phyloP scores from a whole-genome alignment of 2,888 invertebrate genomes.

The Eupithecia subumbrata region DNA sequence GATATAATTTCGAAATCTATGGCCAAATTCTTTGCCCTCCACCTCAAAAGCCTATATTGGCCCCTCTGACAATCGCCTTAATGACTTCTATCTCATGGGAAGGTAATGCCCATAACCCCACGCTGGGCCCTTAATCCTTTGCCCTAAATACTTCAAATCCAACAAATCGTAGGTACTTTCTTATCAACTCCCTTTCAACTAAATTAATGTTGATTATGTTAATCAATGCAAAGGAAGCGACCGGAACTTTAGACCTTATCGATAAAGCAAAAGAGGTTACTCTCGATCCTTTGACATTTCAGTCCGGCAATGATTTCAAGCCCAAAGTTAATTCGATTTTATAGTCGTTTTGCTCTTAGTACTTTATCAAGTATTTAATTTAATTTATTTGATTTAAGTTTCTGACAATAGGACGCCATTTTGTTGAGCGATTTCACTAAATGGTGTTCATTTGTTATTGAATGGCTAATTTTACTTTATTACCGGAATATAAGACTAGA shows the following conservation, averaged over 20 bases:
- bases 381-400: slow-evolving; percentile 43
- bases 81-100: too few species aligned
- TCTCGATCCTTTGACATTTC: slow-evolving; percentile 11
- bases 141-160: neutral
- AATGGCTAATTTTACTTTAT: neutral
- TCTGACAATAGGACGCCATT: slow-evolving; percentile 24
- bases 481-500: neutral
- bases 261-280: neutral
- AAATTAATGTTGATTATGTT: slow-evolving; percentile 30
- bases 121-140: neutral
- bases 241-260: slow-evolving; percentile 1
- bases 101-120: too few species aligned
- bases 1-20: neutral
- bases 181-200: slow-evolving; percentile 24
- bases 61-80: too few species aligned
- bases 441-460: slow-evolving; percentile 8
- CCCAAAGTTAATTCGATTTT: slow-evolving; percentile 40
- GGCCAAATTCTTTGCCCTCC: too few species aligned
- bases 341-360: slow-evolving; percentile 38
- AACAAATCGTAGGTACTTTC: slow-evolving; percentile 15
- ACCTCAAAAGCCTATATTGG: too few species aligned
- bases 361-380: slow-evolving; percentile 39
- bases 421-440: slow-evolving; percentile 19
- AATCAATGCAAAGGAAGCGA: slow-evolving; percentile 20
- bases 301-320: slow-evolving; percentile 37